These are phyloP conservation scores for Drosophila nigricruria DNA, from an alignment of 2,888 invertebrate genomes.

Conservation along the genomic window DNA sequence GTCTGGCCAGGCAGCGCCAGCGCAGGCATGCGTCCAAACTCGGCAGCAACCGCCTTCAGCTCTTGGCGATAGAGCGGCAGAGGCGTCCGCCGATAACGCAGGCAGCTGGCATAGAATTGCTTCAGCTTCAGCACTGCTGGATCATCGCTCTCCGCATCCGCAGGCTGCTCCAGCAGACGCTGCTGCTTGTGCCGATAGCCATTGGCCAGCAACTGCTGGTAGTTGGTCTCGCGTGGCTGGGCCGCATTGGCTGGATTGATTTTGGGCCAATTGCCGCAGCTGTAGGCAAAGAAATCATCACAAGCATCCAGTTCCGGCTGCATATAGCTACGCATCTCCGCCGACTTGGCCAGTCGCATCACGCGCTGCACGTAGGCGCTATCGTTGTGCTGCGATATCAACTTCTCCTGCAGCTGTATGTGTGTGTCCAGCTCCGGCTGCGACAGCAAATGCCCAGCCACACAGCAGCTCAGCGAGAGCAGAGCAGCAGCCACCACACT, in stretches of 20 bases:
- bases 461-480: conserved; percentile 29
- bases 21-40: conserved; percentile 81
- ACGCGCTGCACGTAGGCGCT: conserved; percentile 72
- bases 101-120: conserved; percentile 81
- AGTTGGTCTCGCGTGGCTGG: conserved; percentile 72
- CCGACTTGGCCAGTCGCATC: conserved; percentile 80
- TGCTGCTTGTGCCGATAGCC: conserved; percentile 76
- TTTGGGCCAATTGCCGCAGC: conserved; percentile 82
- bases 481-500: conserved; percentile 16
- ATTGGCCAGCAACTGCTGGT: conserved; percentile 65
- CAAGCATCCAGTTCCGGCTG: conserved; percentile 73
- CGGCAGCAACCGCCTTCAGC: conserved; percentile 59
- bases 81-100: conserved; percentile 50
- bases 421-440: conserved; percentile 59
- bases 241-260: conserved; percentile 75
- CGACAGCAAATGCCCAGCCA: conserved; percentile 47
- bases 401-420: conserved; percentile 65
- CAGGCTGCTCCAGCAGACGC: conserved; percentile 62
- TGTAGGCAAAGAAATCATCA: conserved; percentile 80
- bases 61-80: conserved; percentile 48
- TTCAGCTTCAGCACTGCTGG: conserved; percentile 66
- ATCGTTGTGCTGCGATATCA: conserved; percentile 73
- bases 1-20: conserved; percentile 45
- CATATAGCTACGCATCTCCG: conserved; percentile 82
- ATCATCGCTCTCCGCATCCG: conserved; percentile 53